Evolutionary conservation across 1,140 invertebrate species (phyloP).

Genomic region (Maniola jurtina): DNA sequence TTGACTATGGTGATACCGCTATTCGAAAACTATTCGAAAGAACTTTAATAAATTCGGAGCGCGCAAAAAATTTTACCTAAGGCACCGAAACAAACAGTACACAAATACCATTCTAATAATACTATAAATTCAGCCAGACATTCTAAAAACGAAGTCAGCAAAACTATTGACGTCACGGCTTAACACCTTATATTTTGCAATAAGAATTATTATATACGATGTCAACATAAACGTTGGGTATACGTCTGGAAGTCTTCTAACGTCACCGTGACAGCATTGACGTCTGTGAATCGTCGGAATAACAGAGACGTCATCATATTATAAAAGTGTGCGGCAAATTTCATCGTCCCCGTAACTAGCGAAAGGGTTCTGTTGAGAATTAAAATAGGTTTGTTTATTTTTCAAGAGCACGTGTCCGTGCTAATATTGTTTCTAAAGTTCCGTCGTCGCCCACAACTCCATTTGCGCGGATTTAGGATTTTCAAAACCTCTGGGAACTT

Average conservation of each 20-base stretch:
- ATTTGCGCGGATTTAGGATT: too few species aligned
- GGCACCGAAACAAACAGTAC: slow-evolving; percentile 11
- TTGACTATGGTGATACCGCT: too few species aligned
- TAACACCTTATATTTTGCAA: slow-evolving; percentile 34
- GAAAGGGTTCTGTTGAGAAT: slow-evolving; percentile 36
- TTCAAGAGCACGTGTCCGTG: slow-evolving; percentile 35
- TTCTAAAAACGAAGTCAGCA: slow-evolving; percentile 38
- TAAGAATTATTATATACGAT: slow-evolving; percentile 38
- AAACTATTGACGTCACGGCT: slow-evolving; percentile 35
- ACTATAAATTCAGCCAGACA: slow-evolving; percentile 26
- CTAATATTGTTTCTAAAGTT: not conserved
- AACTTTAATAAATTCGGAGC: not conserved
- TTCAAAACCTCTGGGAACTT: too few species aligned
- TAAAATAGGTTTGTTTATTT: slow-evolving; percentile 32
- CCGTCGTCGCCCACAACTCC: not conserved
- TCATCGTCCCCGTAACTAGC: slow-evolving; percentile 29
- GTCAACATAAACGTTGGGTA: slow-evolving; percentile 35
- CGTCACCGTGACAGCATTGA: slow-evolving; percentile 51
- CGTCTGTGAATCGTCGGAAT: slow-evolving; percentile 46
- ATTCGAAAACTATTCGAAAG: too few species aligned
- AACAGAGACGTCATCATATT: slow-evolving; percentile 32
- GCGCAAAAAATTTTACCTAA: not conserved
- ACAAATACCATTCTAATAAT: slow-evolving; percentile 32
- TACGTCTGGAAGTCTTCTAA: slow-evolving; percentile 41
- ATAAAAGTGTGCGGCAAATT: not conserved